Conservation (phyloP, 2,113 vertebrate genomes). For the Dicaeum eximium region DNA sequence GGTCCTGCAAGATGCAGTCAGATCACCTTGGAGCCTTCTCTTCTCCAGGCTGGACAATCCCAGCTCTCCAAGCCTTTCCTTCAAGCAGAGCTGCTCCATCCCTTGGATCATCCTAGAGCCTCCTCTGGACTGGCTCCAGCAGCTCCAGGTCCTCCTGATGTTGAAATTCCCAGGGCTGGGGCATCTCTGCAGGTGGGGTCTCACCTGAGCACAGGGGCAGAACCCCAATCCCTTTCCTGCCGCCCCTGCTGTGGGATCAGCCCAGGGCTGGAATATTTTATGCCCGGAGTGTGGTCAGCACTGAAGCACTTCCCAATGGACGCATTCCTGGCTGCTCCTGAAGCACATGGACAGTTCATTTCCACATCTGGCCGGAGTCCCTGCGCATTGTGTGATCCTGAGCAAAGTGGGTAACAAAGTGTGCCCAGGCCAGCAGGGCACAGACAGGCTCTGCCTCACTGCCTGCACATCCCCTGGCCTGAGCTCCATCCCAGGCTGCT, state of each 20-base stretch:
- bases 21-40: neutral
- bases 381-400: neutral
- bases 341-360: neutral
- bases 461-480: neutral
- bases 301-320: neutral
- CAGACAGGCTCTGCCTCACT: fast-evolving
- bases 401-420: fast-evolving
- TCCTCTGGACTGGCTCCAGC: neutral
- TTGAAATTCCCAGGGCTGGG: neutral
- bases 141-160: neutral
- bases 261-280: neutral
- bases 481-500: neutral
- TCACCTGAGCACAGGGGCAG: neutral
- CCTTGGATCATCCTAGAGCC: neutral
- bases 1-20: neutral
- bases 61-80: neutral
- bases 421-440: neutral
- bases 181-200: neutral
- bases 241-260: neutral
- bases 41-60: neutral
- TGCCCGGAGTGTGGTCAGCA: neutral
- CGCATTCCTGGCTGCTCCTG: neutral
- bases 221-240: neutral
- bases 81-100: neutral
- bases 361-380: neutral